Percentiles rank a stretch among this genome's conserved stretches.
phyloP scores from a whole-genome alignment of 2,113 vertebrate species.

The Scomber japonicus region DNA sequence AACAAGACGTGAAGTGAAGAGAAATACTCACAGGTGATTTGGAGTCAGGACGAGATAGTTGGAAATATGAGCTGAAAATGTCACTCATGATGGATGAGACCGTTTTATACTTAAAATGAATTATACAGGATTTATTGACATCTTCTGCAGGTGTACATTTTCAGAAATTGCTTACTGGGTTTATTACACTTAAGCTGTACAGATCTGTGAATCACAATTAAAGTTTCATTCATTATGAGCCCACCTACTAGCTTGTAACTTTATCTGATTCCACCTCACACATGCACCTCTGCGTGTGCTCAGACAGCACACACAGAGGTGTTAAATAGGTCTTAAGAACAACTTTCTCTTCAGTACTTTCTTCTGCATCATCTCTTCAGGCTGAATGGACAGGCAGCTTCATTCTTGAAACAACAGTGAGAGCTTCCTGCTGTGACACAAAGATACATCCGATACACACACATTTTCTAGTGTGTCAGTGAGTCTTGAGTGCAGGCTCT shows the following conservation, averaged over 20 bases:
- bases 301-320: not conserved
- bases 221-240: slow-evolving; percentile 25
- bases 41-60: slow-evolving; percentile 2
- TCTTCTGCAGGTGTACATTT: slow-evolving; percentile 30
- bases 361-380: not conserved
- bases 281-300: not conserved
- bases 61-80: slow-evolving; percentile 19
- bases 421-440: slow-evolving; percentile 34
- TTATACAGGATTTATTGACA: slow-evolving; percentile 54
- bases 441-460: slow-evolving; percentile 36
- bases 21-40: slow-evolving; percentile 12
- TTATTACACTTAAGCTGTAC: slow-evolving; percentile 41
- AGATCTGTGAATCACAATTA: slow-evolving; percentile 8
- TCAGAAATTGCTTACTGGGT: slow-evolving; percentile 24
- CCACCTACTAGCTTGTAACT: not conserved
- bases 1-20: not conserved
- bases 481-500: slow-evolving; percentile 24
- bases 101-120: slow-evolving; percentile 35
- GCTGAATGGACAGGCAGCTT: slow-evolving; percentile 37
- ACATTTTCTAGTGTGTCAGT: slow-evolving; percentile 19
- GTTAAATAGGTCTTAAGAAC: not conserved
- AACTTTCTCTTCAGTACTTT: slow-evolving; percentile 26
- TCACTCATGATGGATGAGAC: slow-evolving; percentile 45
- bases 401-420: not conserved
- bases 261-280: not conserved